Conservation (phyloP, 2,797 vertebrate species). For the Euthynnus affinis region DNA sequence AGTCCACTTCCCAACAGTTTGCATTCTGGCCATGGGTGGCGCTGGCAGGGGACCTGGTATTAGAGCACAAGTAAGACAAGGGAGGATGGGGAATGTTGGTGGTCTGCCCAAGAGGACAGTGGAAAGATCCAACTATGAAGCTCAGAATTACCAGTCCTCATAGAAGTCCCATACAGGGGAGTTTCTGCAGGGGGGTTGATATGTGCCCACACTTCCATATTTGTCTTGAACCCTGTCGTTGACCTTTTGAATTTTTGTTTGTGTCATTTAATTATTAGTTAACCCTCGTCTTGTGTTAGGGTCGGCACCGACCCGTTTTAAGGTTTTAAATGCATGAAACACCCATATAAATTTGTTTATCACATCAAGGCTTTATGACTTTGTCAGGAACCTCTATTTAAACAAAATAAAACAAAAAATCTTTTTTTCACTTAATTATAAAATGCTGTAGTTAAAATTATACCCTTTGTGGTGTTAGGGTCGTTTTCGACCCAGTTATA, state of each 20-base stretch:
- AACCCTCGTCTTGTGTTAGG: no score
- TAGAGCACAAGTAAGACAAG: slow-evolving; percentile 26
- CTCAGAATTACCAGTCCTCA: slow-evolving; percentile 39
- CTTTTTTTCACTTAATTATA: no score
- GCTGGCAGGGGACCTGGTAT: slow-evolving; percentile 40
- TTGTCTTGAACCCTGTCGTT: slow-evolving; percentile 16
- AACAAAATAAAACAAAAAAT: no score
- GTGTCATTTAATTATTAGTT: slow-evolving; percentile 13
- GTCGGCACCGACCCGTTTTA: no score
- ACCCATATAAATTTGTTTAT: no score
- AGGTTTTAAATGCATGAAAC: no score
- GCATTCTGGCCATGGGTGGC: slow-evolving; percentile 52
- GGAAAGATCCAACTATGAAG: slow-evolving; percentile 15
- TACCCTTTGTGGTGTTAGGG: no score
- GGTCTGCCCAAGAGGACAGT: slow-evolving; percentile 43
- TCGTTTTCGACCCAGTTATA: no score
- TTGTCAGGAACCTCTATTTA: no score
- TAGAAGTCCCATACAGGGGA: slow-evolving; percentile 10
- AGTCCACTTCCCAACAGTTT: slow-evolving; percentile 65
- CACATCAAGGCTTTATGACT: no score
- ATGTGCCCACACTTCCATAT: background rate
- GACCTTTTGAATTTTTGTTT: slow-evolving; percentile 34
- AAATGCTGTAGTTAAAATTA: no score
- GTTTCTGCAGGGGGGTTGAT: background rate
- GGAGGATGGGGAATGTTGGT: slow-evolving; percentile 43